Evolutionary conservation across 2,113 vertebrate species (phyloP).

Genomic region (Perognathus longimembris): DNA sequence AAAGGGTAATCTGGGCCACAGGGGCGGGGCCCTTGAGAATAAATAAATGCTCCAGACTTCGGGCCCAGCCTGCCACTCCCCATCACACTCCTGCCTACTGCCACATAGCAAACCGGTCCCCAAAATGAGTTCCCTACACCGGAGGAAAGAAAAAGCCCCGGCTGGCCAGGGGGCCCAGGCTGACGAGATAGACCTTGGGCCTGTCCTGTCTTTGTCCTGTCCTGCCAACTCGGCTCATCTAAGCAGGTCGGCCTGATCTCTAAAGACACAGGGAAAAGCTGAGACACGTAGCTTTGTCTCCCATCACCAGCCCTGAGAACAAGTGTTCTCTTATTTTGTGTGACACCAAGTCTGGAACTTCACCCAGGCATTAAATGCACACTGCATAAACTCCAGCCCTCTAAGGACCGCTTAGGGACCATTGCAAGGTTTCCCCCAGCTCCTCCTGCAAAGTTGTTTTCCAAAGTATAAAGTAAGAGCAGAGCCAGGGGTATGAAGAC

Average conservation of each 20-base stretch:
- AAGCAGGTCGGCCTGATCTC: not conserved
- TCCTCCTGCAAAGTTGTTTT: not conserved
- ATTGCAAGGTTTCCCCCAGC: not conserved
- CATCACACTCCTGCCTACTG: not conserved
- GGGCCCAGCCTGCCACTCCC: slow-evolving; percentile 14
- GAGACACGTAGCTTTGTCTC: not conserved
- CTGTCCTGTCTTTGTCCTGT: not conserved
- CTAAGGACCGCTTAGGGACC: not conserved
- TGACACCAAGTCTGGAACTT: not conserved
- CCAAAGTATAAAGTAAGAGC: not conserved
- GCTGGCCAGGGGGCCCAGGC: not conserved
- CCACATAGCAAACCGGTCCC: not conserved
- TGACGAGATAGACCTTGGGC: slow-evolving; percentile 18
- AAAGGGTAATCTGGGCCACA: slow-evolving; percentile 87
- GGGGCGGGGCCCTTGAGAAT: slow-evolving; percentile 64
- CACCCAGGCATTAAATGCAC: not conserved
- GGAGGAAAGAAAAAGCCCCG: not conserved
- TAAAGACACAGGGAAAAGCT: not conserved
- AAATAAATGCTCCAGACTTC: slow-evolving; percentile 68
- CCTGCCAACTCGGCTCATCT: not conserved
- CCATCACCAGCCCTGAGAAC: not conserved
- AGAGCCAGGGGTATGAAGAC: not conserved
- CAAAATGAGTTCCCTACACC: not conserved
- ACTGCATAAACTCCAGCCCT: not conserved
- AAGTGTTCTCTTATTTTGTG: not conserved